Base-by-base conservation (phyloP, 2,888 invertebrate species). In the Antitype chi region DNA sequence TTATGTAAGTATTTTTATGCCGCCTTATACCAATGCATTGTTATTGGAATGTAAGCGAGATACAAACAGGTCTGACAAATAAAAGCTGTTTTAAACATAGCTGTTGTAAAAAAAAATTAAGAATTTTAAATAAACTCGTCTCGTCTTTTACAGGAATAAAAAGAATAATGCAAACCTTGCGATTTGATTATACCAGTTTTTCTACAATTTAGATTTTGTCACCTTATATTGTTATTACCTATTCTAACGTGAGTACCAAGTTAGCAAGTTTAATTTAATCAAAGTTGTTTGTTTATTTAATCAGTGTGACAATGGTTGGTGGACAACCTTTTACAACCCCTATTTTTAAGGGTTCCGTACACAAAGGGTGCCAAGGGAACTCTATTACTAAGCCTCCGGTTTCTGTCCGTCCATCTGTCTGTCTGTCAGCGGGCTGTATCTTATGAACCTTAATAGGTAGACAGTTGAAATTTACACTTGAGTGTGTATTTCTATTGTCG, bases 101-200 rank as follows among this genome's bases (percentile, higher is more conserved):
- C 20, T 28, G 7, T 11, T 11, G 25, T 1, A 47, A 47, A 11
- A 47, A 20, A 4, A 9, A 7, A 20, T 20, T 13, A 47, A 47
- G 20, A 64, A 47, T 47, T n/a, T n/a, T 25, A 49, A 49, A 25
- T 25, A n/a, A 59, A 23, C 20, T 59, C 9, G 13, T 49, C 5
- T 43, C 17, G 15, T 20, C 17, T 43, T 38, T 17, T 17, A 15
- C 8, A 49, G 28, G 23, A 23, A 47, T 23, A n/a, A 23, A 47
- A 13, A 13, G 1, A 57, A 20, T 28, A 49, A 59, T 66, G 47
- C 5, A 47, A 73, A 64, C 7, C 25, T 81, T 64, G 32, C 25
- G n/a, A 78, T 78, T 74, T 81, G 9, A 8, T 2, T 6, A 38
- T 52, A 43, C 82, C 53, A 55, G 78, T 78, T 55, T 55, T 6